Evolutionary conservation across 2,888 invertebrate species (phyloP), one percentile per base, ranked within the genome.

Genomic region (Drosophila fulvimacula): DNA sequence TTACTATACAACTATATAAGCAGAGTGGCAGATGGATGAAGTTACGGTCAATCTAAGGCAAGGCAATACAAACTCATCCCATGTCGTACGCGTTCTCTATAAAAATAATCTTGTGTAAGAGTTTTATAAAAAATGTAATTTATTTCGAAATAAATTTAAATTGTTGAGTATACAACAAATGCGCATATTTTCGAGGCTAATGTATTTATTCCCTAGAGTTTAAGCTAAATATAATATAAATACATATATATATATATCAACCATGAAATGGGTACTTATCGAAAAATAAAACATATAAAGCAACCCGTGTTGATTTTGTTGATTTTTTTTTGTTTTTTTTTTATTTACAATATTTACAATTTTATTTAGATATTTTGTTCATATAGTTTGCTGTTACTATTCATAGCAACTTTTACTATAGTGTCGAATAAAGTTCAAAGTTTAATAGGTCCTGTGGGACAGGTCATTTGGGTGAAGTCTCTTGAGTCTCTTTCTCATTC

Each of bases 101-200:
- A 69, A 76, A 74, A 77, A 73, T 81, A 81, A 73, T 69, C 59
- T 80, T 81, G 79, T 79, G 53, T 85, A 85, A 88, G 88, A 80
- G 77, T 85, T 85, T 88, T 81, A 79, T n/a, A 82, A 77, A 80
- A 83, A 69, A n/a, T 72, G 53, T 84, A 83, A 89, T 89, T 89
- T 90, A 90, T 83, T 87, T 88, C 76, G 78, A 76, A 90, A 83
- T 83, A 89, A 87, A 89, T 76, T 73, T 71, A 67, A 79, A 75
- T 76, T 86, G 83, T 82, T 88, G 85, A 77, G 78, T 71, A 74
- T 65, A 63, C 69, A 46, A 66, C 56, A 62, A 73, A 30, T 11
- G 41, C 24, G 9, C 27, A 19, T 10, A 55, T 1, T 21, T 15
- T 15, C 13, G 27, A 7, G 21, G 24, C 10, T 38, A 46, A n/a